Conservation (phyloP, 2,797 vertebrate genomes). For the Podarcis lilfordi region DNA sequence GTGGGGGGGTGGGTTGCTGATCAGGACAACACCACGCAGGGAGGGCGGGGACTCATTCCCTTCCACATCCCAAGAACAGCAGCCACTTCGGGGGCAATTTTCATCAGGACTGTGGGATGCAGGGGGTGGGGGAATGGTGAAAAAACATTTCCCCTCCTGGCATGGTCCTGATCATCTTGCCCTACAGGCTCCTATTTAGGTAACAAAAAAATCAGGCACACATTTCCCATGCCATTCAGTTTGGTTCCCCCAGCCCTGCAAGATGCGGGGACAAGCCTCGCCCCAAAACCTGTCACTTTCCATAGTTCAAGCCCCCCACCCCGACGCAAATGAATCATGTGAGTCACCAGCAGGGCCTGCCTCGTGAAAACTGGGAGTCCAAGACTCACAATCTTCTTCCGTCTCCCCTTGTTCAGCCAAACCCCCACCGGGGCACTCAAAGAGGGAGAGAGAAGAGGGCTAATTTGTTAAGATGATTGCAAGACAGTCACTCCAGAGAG, state of each 20-base stretch:
- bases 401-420: background rate
- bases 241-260: background rate
- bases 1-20: too few relatives aligned
- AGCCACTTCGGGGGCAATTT: too few relatives aligned
- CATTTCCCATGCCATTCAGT: background rate
- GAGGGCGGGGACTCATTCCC: background rate
- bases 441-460: background rate
- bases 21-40: too few relatives aligned
- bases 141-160: too few relatives aligned
- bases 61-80: background rate
- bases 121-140: background rate
- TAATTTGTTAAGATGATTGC: conserved; percentile 8
- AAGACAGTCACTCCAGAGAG: background rate
- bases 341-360: too few relatives aligned
- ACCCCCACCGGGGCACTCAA: background rate
- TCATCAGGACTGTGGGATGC: background rate
- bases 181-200: background rate
- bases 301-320: background rate
- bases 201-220: background rate
- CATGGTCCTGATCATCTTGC: background rate
- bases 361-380: background rate
- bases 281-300: too few relatives aligned
- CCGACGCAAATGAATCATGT: background rate
- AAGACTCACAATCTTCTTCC: background rate
- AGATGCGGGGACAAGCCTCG: background rate